Evolutionary conservation across 2,888 invertebrate species (phyloP).

Genomic region (Brassicogethes aeneus): DNA sequence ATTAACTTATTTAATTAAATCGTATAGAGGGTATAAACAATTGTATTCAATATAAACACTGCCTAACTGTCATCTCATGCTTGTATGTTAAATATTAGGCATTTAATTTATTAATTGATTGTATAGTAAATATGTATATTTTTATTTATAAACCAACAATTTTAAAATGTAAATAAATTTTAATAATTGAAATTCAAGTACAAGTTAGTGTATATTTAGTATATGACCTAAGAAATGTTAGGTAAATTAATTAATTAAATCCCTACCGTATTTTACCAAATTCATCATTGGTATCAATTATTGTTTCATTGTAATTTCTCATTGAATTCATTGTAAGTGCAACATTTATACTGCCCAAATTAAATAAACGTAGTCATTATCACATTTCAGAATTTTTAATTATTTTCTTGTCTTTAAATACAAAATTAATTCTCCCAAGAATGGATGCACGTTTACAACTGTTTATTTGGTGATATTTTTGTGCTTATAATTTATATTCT

Average conservation of each 20-base stretch:
- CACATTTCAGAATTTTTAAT: no score
- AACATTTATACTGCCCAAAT: no score
- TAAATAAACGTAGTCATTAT: no score
- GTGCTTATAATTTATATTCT: constrained; percentile 12
- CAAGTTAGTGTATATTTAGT: constrained; percentile 23
- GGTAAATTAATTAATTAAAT: constrained; percentile 20
- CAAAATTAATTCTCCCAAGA: no score
- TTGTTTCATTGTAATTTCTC: constrained; percentile 4
- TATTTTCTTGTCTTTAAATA: no score
- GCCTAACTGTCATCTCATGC: constrained; percentile 23
- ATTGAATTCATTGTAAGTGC: no score
- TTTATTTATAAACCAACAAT: background rate
- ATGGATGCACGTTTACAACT: constrained; percentile 1
- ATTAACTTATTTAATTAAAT: constrained; percentile 14
- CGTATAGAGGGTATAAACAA: constrained; percentile 10
- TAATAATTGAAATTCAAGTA: constrained; percentile 25
- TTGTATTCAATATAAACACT: constrained; percentile 29
- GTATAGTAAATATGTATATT: constrained; percentile 6
- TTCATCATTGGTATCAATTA: constrained; percentile 1
- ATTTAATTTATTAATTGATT: constrained; percentile 20
- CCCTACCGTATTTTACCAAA: background rate
- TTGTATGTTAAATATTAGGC: constrained; percentile 23
- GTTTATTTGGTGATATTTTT: constrained; percentile 16
- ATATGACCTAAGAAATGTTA: constrained; percentile 10
- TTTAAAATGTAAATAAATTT: constrained; percentile 17